Evolutionary conservation across 1,140 invertebrate genomes (phyloP).

Genomic region (Neotoxoptera formosana): DNA sequence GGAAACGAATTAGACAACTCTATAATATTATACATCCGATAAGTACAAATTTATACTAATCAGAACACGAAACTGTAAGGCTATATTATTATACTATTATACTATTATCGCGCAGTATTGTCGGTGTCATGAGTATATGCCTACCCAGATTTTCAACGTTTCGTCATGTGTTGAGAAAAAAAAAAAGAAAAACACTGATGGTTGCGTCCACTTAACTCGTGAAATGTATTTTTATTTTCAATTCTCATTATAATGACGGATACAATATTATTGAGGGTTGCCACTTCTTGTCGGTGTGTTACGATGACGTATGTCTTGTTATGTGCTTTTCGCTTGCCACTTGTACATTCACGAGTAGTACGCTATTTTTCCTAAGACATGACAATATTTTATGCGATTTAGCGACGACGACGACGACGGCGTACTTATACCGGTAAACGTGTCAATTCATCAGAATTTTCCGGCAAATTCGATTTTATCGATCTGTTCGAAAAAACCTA

Average conservation of each 20-base stretch:
- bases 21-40: not conserved
- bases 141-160: too few relatives aligned
- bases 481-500: not conserved
- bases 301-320: not conserved
- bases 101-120: too few relatives aligned
- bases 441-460: not conserved
- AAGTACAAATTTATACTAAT: not conserved
- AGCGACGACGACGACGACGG: too few relatives aligned
- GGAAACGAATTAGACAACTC: not conserved
- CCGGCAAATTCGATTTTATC: not conserved
- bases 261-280: not conserved
- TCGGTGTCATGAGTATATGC: too few relatives aligned
- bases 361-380: not conserved
- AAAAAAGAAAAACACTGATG: not conserved
- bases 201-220: not conserved
- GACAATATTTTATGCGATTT: not conserved
- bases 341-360: not conserved
- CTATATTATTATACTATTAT: too few relatives aligned
- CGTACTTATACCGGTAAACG: not conserved
- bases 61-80: not conserved
- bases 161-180: too few relatives aligned
- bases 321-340: not conserved
- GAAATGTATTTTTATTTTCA: not conserved
- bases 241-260: not conserved
- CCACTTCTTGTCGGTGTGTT: not conserved